Base-by-base conservation (phyloP, 1,140 invertebrate genomes). In the Polypedilum pembai region DNA sequence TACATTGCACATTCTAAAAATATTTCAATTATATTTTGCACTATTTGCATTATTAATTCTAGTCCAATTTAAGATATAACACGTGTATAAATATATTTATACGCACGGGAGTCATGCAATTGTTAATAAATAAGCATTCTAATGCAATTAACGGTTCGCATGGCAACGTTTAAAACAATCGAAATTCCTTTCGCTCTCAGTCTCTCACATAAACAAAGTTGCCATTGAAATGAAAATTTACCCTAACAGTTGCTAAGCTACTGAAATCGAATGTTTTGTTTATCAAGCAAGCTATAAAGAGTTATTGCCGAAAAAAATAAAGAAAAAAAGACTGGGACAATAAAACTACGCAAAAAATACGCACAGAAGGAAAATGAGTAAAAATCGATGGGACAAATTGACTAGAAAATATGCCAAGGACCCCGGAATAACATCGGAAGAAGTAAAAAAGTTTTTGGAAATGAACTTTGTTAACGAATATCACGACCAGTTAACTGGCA, bases 381-480 rank as follows among this genome's bases (percentile, higher is more conserved):
- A 69, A 69, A 69, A 69, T 69, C 65, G 65, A 69, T 69, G 65
- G 65, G 20, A 69, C 12, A 69, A 69, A 21, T 18, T 69, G 8
- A 69, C n/a, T 20, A 18, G 17, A 69, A 69, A 69, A 18, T 69
- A 20, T 21, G 20, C 65, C 8, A 69, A 69, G 8, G 20, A 21
- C 18, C 65, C 65, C 8, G 20, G 65, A 8, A 21, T 21, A 10
- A 69, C 65, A 8, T 69, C 65, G 17, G 5, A 69, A 7, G 65
- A 18, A 20, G 65, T 69, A 1, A 69, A 69, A 10, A 69, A 69
- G 4, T 69, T 69, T 69, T 21, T 69, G 65, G 65, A 69, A 10
- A 20, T 69, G 65, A 69, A 69, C 10, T 69, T 69, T 69, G 18
- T 18, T 7, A 18, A 21, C 12, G 65, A 18, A 18, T 69, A 69